phyloP scores from a whole-genome alignment of 1,140 invertebrate species.

The Eurytemora carolleeae region DNA sequence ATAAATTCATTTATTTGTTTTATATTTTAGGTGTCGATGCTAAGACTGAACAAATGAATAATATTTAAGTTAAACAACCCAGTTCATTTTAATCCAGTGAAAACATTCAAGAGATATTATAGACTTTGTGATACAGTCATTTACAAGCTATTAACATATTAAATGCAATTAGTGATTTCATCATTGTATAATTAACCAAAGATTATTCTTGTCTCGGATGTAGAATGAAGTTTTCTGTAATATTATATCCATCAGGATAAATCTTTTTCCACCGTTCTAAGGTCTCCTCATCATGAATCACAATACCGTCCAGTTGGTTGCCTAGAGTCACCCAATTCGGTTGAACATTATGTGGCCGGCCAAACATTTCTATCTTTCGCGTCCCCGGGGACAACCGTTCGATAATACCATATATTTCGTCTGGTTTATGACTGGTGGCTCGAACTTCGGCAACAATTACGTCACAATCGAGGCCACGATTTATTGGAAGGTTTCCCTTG shows the following conservation, averaged over 20 bases:
- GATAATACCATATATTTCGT: constrained; percentile 78
- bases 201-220: neutral
- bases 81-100: too few species aligned
- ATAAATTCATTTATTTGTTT: too few species aligned
- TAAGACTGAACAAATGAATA: too few species aligned
- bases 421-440: constrained; percentile 91
- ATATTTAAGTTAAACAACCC: too few species aligned
- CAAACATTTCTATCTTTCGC: constrained; percentile 91
- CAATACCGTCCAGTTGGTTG: constrained; percentile 85
- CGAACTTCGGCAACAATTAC: constrained; percentile 94
- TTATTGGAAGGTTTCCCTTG: constrained; percentile 82
- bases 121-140: too few species aligned
- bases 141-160: too few species aligned
- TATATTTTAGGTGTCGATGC: too few species aligned
- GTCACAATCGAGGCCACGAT: constrained; percentile 85
- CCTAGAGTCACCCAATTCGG: constrained; percentile 95
- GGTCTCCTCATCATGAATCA: constrained; percentile 74
- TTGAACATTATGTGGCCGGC: constrained; percentile 88
- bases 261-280: constrained; percentile 68
- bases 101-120: too few species aligned
- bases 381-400: constrained; percentile 50
- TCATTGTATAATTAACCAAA: too few species aligned
- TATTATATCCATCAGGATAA: constrained; percentile 57
- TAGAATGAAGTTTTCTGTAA: constrained; percentile 1
- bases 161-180: too few species aligned